Evolutionary conservation across 2,113 vertebrate genomes (phyloP), one percentile per base, ranked within the genome.

Genomic region (Phoenicopterus ruber): DNA sequence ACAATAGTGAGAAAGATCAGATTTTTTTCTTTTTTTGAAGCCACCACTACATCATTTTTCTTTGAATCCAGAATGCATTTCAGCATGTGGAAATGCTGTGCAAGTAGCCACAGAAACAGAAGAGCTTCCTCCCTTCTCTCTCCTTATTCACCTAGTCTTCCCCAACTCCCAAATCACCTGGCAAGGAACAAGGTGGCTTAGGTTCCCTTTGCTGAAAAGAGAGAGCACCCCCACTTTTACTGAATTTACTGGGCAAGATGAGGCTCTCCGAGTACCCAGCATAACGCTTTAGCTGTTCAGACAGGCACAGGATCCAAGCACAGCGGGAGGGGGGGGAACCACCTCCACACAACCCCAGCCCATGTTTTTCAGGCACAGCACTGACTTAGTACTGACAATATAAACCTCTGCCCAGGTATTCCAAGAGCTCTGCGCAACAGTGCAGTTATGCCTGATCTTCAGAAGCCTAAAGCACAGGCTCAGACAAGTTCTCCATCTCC

Each of bases 201-300:
- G 21, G 21, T 31, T 65, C 18, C 36, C 10, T 58, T 59, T 22
- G 25, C 19, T 52, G 76, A 57, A 65, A 69, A 63, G 24, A 14
- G 3, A 83, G 58, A 77, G 55, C 11, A 47, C 10, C 6, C 46
- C 22, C 3, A 22, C n/a, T 59, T 67, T 11, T 24, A 71, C 4
- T 3, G 2, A 52, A 82, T 73, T 66, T 42, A 59, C 31, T 18
- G 21, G 24, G 29, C 28, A 66, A 72, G 20, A 57, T 0, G 0
- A 91, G 22, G 36, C 15, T 18, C 16, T 42, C 42, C 2, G 8
- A 66, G 36, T 16, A 71, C 2, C 24, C 72, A 83, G 58, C 15
- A 46, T 1, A 57, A 42, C n/a, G 11, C 11, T 55, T 67, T 17
- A 19, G 42, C 40, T 82, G 42, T 59, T 92, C 49, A 72, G 28